phyloP scores from a whole-genome alignment of 2,113 vertebrate genomes.

The Catagonus wagneri region DNA sequence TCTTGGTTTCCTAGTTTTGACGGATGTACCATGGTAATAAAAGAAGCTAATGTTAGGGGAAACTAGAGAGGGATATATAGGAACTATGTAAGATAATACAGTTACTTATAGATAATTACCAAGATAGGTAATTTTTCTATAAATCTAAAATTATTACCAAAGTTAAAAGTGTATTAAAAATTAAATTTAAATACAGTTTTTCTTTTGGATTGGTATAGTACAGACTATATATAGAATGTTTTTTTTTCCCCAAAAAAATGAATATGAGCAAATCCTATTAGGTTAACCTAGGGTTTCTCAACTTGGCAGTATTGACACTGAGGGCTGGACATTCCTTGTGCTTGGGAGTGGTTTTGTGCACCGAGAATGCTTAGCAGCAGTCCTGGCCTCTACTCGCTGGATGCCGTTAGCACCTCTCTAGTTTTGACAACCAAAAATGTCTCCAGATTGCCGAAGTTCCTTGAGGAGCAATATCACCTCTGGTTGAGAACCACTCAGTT shows the following conservation, averaged over 20 bases:
- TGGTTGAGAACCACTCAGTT: constrained; percentile 16
- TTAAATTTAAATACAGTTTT: constrained; percentile 15
- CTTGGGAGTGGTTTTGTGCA: background rate
- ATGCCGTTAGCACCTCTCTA: background rate
- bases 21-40: background rate
- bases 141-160: constrained; percentile 29
- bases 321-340: background rate
- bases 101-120: no score
- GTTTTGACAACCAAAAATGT: constrained; percentile 35
- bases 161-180: constrained; percentile 52
- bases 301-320: background rate
- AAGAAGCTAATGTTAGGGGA: constrained; percentile 22
- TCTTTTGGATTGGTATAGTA: background rate
- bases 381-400: background rate
- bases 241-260: background rate
- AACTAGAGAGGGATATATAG: background rate
- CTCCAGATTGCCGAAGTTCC: background rate
- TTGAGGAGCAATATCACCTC: background rate
- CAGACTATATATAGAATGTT: background rate
- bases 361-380: background rate
- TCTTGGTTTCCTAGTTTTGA: constrained; percentile 41
- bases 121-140: background rate
- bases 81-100: background rate
- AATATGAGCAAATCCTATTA: background rate
- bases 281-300: constrained; percentile 8